Evolutionary conservation across 2,888 invertebrate species (phyloP), one percentile per base, ranked within the genome.

Genomic region (Leucophenga maculata): DNA sequence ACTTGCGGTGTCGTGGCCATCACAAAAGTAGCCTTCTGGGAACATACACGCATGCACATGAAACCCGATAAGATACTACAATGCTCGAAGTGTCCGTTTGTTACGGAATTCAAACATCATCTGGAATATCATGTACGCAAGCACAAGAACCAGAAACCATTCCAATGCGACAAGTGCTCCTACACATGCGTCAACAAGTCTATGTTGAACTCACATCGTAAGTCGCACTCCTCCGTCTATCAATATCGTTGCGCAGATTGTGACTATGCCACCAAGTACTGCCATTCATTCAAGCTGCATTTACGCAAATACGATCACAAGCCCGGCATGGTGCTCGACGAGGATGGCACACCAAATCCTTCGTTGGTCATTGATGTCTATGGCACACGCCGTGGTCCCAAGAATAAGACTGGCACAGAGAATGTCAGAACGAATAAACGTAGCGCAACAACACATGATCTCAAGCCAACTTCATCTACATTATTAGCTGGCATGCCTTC

Each of bases 101-200:
- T 98, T 3, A 99, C 99, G 0, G 98, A 99, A 87, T 97, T 97
- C 90, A 99, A 99, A 85, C 99, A 99, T 86, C 99, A 99, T 80
- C 89, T 99, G 71, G 98, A 99, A 86, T 99, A 99, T 84, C 99
- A 98, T 87, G 91, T 98, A 86, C 91, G 97, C 55, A 98, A 98
- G 87, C 99, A 99, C 88, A 92, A 94, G 80, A 97, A 97, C 50
- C 94, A 95, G 0, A 99, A 99, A 86, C 99, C 99, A 1, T 98
- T 95, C 90, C 95, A 95, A 86, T 99, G 98, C 88, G 91, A 92
- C 74, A 93, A 96, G 85, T 99, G 98, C 87, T 91, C 92, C 18
- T 97, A 97, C 84, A 92, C 93, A 0, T 98, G 98, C 86, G 97
- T 98, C n/a, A 98, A 97, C 90, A 97, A 98, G 87, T 98, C 98